phyloP scores from a whole-genome alignment of 2,888 invertebrate genomes.

The Campopleginae sp. region DNA sequence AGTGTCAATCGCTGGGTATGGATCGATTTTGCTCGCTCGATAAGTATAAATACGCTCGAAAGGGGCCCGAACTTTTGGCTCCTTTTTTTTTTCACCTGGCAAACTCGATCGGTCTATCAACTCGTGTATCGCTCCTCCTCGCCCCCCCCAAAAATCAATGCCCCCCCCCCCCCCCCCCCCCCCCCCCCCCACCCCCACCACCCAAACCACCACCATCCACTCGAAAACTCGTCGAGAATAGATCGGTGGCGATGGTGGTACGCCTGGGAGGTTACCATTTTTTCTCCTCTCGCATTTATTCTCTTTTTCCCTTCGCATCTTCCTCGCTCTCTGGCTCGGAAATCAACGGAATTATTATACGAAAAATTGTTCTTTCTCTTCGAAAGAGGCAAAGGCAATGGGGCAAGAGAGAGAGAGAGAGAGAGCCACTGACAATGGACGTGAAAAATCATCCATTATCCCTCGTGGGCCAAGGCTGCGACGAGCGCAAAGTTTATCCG shows the following conservation, averaged over 20 bases:
- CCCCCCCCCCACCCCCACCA: conserved; percentile 8
- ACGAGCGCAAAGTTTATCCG: conserved; percentile 51
- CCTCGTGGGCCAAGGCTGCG: conserved; percentile 68
- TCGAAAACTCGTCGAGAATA: conserved; percentile 76
- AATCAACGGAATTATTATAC: conserved; percentile 37
- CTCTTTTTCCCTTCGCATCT: conserved; percentile 42
- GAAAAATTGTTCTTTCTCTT: conserved; percentile 24
- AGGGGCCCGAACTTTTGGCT: conserved; percentile 37
- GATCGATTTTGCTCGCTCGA: conserved; percentile 69
- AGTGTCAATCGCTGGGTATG: conserved; percentile 71
- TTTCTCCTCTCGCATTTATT: conserved; percentile 49
- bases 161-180: conserved; percentile 51
- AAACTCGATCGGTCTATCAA: conserved; percentile 50
- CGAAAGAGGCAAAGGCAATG: background rate
- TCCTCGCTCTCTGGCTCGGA: conserved; percentile 26
- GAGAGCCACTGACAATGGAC: conserved; percentile 77
- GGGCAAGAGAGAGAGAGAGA: background rate
- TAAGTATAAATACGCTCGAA: conserved; percentile 46
- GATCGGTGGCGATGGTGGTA: conserved; percentile 59
- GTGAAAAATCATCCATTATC: conserved; percentile 84
- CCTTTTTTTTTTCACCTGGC: conserved; percentile 52
- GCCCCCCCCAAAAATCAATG: conserved; percentile 32
- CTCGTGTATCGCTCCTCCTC: conserved; percentile 15
- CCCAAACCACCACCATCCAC: conserved; percentile 82
- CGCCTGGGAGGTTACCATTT: conserved; percentile 59